A percentile compares a stretch with the other conserved stretches of the same genome.
These are phyloP conservation scores for Alethe castanea DNA, from an alignment of 2,113 vertebrate species.

Conservation along the genomic window DNA sequence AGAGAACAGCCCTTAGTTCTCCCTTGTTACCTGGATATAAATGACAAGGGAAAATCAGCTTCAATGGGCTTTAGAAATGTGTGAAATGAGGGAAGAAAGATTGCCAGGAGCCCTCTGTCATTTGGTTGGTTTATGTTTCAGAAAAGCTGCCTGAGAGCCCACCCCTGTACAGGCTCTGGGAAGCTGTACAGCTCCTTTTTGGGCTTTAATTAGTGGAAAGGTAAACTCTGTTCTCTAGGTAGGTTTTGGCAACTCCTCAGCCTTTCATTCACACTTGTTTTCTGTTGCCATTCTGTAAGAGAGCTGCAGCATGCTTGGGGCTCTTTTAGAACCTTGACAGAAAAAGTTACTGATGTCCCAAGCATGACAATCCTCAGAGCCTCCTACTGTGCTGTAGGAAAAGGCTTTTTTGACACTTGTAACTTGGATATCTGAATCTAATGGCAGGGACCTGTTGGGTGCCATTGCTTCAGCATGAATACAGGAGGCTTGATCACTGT, in stretches of 20 bases:
- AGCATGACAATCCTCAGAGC: not conserved
- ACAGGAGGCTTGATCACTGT: not conserved
- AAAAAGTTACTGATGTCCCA: not conserved
- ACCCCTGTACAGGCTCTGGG: not conserved
- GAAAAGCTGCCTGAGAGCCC: not conserved
- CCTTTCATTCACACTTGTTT: not conserved
- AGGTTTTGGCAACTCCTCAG: not conserved
- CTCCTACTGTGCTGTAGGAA: not conserved
- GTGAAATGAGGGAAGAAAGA: not conserved
- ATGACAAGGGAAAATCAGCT: not conserved
- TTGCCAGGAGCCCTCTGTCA: not conserved
- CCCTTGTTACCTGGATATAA: not conserved
- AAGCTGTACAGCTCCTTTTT: not conserved
- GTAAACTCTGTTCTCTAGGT: not conserved
- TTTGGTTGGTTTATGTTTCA: not conserved
- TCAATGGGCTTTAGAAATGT: not conserved
- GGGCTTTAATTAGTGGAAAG: not conserved
- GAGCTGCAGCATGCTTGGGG: not conserved
- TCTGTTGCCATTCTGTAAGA: not conserved
- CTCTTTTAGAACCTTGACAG: not conserved
- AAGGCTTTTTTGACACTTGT: not conserved
- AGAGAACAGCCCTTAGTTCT: not conserved
- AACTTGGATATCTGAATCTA: not conserved
- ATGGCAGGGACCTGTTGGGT: not conserved
- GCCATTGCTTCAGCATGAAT: not conserved